A percentile compares a stretch with the other conserved stretches of the same genome.
phyloP scores from a whole-genome alignment of 2,113 vertebrate species.

The Dasypus novemcinctus region DNA sequence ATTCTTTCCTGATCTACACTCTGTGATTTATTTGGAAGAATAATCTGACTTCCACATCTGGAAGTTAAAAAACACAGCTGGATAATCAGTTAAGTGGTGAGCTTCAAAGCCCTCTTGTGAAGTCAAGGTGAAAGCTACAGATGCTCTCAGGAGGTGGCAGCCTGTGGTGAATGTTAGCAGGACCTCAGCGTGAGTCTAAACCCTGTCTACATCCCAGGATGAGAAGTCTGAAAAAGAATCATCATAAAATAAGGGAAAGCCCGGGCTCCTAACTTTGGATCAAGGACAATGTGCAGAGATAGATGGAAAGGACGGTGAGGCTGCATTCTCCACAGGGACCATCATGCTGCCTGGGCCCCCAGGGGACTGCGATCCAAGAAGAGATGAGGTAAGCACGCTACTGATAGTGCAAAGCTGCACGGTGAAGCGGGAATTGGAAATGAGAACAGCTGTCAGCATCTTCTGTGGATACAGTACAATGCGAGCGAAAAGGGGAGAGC shows the following conservation, averaged over 20 bases:
- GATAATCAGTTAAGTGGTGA: neutral
- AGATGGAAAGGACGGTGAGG: neutral
- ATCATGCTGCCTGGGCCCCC: neutral
- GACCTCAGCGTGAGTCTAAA: neutral
- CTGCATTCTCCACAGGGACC: neutral
- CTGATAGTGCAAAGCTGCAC: neutral
- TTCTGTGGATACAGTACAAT: neutral
- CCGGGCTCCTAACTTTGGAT: neutral
- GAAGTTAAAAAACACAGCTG: conserved; percentile 40
- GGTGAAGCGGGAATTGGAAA: neutral
- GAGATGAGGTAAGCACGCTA: neutral
- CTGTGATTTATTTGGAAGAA: conserved; percentile 17
- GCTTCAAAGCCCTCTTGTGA: neutral
- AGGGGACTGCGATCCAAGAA: neutral
- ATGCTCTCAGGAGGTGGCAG: neutral
- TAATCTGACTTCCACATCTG: neutral
- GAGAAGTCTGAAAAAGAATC: neutral
- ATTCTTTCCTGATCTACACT: conserved; percentile 6
- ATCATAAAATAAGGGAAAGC: neutral
- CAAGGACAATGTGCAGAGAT: neutral
- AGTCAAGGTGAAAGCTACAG: neutral
- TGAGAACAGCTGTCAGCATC: neutral
- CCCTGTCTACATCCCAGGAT: neutral
- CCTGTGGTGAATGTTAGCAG: neutral
- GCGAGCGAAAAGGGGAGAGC: neutral